A percentile compares a stretch with the other conserved stretches of the same genome.
Evolutionary conservation across 2,888 invertebrate species (phyloP).

Genomic region (Eutolmus rufibarbis): DNA sequence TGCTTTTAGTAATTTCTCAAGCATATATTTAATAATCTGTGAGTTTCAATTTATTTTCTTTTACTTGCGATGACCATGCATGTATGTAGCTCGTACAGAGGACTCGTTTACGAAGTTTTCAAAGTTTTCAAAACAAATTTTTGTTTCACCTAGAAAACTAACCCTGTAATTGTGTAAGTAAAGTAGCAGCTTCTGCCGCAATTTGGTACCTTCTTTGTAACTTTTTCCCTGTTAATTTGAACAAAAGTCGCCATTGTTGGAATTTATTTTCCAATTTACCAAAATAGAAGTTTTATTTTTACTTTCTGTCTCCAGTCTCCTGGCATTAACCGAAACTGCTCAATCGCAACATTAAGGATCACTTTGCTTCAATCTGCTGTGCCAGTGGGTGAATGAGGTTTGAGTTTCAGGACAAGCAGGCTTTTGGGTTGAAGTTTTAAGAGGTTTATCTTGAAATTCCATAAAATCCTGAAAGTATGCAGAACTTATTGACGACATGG

Average conservation of each 20-base stretch:
- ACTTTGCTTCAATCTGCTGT: background rate
- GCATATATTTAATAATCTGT: no score
- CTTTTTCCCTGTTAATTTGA: background rate
- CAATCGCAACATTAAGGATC: background rate
- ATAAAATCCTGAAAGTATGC: background rate
- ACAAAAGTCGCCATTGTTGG: background rate
- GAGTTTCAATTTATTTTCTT: no score
- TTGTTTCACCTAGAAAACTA: background rate
- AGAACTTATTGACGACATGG: background rate
- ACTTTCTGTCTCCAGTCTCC: background rate
- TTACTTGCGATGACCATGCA: background rate
- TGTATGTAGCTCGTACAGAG: background rate
- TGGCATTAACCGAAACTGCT: background rate
- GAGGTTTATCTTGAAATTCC: background rate
- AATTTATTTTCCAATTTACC: background rate
- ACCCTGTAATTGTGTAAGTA: background rate
- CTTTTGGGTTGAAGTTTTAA: background rate
- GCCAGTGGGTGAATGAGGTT: background rate
- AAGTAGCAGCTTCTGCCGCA: background rate
- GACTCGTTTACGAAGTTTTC: background rate
- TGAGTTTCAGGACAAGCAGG: background rate
- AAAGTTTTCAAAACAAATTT: background rate
- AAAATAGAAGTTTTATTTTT: background rate
- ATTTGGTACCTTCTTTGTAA: background rate
- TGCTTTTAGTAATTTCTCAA: no score